phyloP scores from a whole-genome alignment of 2,113 vertebrate genomes.

The Gobius niger region DNA sequence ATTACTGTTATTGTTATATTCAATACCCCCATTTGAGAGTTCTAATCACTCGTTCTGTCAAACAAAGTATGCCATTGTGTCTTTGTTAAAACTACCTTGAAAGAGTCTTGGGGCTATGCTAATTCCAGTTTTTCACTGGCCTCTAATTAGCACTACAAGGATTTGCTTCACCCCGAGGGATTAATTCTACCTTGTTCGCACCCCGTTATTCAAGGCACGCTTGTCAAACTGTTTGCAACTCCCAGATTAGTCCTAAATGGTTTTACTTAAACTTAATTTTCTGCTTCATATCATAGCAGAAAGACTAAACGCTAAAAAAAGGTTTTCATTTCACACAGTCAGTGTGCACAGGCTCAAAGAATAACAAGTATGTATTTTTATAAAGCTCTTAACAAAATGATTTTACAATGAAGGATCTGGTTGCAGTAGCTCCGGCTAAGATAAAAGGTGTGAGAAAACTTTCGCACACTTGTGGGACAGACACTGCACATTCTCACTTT shows the following conservation, averaged over 20 bases:
- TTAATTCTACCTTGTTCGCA: conserved; percentile 52
- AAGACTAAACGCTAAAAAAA: neutral
- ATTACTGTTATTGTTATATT: no score
- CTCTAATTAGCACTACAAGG: conserved; percentile 68
- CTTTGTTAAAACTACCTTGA: conserved; percentile 40
- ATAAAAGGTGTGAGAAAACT: conserved; percentile 29
- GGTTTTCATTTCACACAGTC: neutral
- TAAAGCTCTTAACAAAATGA: conserved; percentile 7
- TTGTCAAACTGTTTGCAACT: conserved; percentile 4
- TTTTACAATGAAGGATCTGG: neutral
- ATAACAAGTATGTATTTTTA: neutral
- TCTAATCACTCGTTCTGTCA: conserved; percentile 17
- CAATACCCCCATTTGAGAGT: no score
- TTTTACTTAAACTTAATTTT: conserved; percentile 8
- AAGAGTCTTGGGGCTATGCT: conserved; percentile 32
- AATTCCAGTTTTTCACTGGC: conserved; percentile 58
- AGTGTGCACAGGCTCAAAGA: neutral
- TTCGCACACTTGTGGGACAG: conserved; percentile 30
- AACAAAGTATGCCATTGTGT: conserved; percentile 3
- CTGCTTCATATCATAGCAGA: neutral
- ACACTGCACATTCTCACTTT: conserved; percentile 11
- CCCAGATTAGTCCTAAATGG: conserved; percentile 22
- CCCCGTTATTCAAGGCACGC: conserved; percentile 44
- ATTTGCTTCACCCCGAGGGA: conserved; percentile 50
- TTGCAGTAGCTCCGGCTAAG: conserved; percentile 23